phyloP scores from a whole-genome alignment of 2,113 vertebrate species.

The Pelvicachromis taeniatus region DNA sequence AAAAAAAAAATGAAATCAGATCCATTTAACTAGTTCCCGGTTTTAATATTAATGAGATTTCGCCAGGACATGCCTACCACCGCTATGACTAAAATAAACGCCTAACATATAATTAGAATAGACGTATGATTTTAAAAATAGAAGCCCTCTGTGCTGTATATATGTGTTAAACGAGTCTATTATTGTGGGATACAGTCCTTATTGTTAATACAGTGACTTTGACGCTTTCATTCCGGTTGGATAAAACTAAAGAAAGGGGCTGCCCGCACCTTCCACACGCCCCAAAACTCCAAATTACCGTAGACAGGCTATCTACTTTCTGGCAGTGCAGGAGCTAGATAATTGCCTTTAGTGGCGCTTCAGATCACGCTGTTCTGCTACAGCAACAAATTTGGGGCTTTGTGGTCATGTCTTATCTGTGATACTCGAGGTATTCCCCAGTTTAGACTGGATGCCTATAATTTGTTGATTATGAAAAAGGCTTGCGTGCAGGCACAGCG shows the following conservation, averaged over 20 bases:
- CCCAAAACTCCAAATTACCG: not conserved
- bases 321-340: not conserved
- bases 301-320: not conserved
- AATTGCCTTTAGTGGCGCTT: not conserved
- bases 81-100: not conserved
- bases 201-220: not conserved
- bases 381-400: not conserved
- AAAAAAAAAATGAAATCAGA: conserved; percentile 36
- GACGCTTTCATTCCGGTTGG: not conserved
- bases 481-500: not conserved
- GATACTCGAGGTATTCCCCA: not conserved
- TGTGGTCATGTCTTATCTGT: not conserved
- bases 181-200: not conserved
- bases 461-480: not conserved
- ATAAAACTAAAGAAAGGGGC: not conserved
- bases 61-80: not conserved
- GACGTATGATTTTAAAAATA: not conserved
- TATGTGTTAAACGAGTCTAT: not conserved
- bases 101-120: not conserved
- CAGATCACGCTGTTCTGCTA: not conserved
- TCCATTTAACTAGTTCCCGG: conserved; percentile 62
- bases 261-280: not conserved
- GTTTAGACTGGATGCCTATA: not conserved
- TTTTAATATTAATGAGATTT: conserved; percentile 17
- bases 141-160: not conserved